Evolutionary conservation across 2,797 vertebrate genomes (phyloP), one percentile per base, ranked within the genome.

Genomic region (Nyctalus aviator): DNA sequence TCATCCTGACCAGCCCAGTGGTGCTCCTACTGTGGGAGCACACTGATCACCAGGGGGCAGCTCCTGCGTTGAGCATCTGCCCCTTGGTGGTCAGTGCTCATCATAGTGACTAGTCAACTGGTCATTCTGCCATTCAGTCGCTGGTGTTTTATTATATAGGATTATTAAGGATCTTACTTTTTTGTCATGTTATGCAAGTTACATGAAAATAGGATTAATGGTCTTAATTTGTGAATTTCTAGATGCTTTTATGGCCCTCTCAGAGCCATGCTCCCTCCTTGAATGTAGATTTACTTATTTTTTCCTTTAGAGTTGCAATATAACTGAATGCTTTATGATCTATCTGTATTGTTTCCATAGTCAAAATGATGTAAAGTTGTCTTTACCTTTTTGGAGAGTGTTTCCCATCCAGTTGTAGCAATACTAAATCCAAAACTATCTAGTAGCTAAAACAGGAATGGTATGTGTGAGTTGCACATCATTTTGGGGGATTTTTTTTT

Each of bases 211-310:
- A 23, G 41, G 46, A 55, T 41, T 57, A 14, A 1, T 84, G 18
- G 27, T 64, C 46, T 90, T 81, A 46, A 84, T 69, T 59, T 82
- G 32, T 91, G 30, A 57, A 73, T 88, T 83, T 88, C 59, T 92
- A 48, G 0, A 75, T 12, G 20, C 41, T 94, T 94, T 93, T 94
- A 48, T 87, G 50, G 59, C 14, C 13, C 15, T 72, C 15, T 76
- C 10, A 53, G 17, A 84, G 35, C 30, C 62, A 50, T 5, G 6
- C 5, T 62, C n/a, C 32, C 15, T 92, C 57, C 30, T 55, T 48
- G 12, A 84, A 79, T 37, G 0, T 73, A 81, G 21, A 85, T 88
- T 91, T 73, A 17, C 32, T 23, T 41, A 4, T 46, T 77, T 87
- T 72, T 77, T 59, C 37, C 53, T 88, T 95, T 50, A 68, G n/a